Conservation (phyloP, 2,888 invertebrate genomes). For the Epinotia brunnichana region DNA sequence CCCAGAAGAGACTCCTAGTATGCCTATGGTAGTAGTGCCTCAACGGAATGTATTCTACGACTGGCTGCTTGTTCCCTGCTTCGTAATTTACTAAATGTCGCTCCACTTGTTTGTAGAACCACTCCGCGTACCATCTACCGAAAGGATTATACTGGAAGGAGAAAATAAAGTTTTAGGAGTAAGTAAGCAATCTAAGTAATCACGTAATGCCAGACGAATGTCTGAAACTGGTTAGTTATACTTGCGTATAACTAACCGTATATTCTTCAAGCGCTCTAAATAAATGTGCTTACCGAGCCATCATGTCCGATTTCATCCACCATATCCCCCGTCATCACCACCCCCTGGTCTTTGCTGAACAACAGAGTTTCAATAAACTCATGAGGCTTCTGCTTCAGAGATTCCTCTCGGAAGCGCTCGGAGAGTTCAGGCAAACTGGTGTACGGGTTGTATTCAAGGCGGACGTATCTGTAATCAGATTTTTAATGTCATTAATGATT, state of each 20-base stretch:
- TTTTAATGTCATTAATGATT: no score
- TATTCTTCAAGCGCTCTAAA: not conserved
- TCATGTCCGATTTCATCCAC: slow-evolving; percentile 82
- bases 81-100: slow-evolving; percentile 66
- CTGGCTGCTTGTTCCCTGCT: slow-evolving; percentile 57
- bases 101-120: slow-evolving; percentile 92
- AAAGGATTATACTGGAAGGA: slow-evolving; percentile 86
- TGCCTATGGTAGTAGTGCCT: slow-evolving; percentile 93
- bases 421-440: slow-evolving; percentile 80
- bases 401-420: slow-evolving; percentile 78
- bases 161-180: no score
- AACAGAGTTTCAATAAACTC: slow-evolving; percentile 91
- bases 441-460: slow-evolving; percentile 87
- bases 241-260: not conserved
- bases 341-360: slow-evolving; percentile 86
- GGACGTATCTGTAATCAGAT: slow-evolving; percentile 78
- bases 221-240: no score
- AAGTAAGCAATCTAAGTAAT: no score
- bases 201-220: no score
- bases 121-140: slow-evolving; percentile 91
- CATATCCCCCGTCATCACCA: slow-evolving; percentile 90
- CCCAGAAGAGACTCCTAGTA: slow-evolving; percentile 92
- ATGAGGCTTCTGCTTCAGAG: slow-evolving; percentile 76
- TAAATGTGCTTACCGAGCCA: slow-evolving; percentile 77
- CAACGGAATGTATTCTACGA: slow-evolving; percentile 89